Evolutionary conservation across 2,888 invertebrate species (phyloP).

Genomic region (Cremastinae sp.): DNA sequence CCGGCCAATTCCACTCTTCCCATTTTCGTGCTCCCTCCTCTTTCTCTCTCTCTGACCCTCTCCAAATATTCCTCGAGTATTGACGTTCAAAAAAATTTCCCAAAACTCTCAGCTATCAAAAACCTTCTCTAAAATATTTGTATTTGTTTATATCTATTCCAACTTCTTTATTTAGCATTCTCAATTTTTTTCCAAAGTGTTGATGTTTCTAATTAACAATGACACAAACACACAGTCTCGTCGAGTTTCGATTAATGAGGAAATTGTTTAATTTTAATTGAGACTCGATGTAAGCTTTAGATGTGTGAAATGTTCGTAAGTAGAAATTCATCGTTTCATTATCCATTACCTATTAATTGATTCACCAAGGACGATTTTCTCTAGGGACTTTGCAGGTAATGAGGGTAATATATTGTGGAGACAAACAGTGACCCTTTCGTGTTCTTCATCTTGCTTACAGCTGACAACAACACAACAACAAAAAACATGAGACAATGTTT

Average conservation of each 20-base stretch:
- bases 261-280: too few relatives aligned
- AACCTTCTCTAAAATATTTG: conserved; percentile 29
- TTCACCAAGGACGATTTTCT: too few relatives aligned
- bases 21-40: conserved; percentile 54
- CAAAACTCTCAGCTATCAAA: conserved; percentile 47
- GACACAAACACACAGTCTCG: conserved; percentile 41
- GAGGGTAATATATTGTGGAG: conserved; percentile 22
- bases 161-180: conserved; percentile 1
- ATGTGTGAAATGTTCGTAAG: too few relatives aligned
- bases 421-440: conserved; percentile 11
- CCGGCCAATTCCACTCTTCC: conserved; percentile 67
- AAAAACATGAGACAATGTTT: conserved; percentile 47
- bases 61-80: conserved; percentile 1
- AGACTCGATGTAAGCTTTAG: too few relatives aligned
- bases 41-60: conserved; percentile 6
- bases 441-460: conserved; percentile 65
- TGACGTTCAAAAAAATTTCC: conserved; percentile 34
- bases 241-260: conserved; percentile 37
- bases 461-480: conserved; percentile 63
- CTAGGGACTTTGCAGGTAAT: too few relatives aligned
- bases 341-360: too few relatives aligned
- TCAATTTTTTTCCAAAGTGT: neutral
- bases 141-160: conserved; percentile 19
- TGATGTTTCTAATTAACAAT: conserved; percentile 26
- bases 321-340: too few relatives aligned